phyloP scores from a whole-genome alignment of 2,113 vertebrate species.

The Mastomys natalensis region DNA sequence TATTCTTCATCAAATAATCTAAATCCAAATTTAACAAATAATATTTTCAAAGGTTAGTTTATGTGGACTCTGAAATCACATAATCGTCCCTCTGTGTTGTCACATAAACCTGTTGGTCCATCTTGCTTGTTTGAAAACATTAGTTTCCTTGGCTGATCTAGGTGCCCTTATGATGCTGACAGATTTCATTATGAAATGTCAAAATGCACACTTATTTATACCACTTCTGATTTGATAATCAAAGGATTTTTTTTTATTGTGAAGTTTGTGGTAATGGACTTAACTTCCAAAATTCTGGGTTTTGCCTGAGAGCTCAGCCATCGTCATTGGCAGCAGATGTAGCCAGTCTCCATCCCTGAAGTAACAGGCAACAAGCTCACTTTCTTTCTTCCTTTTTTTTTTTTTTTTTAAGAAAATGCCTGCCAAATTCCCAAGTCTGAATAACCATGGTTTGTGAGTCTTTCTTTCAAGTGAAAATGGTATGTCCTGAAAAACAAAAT shows the following conservation, averaged over 20 bases:
- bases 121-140: slow-evolving; percentile 35
- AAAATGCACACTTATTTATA: slow-evolving; percentile 53
- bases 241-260: slow-evolving; percentile 8
- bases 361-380: slow-evolving; percentile 60
- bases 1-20: slow-evolving; percentile 33
- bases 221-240: slow-evolving; percentile 48
- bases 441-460: slow-evolving; percentile 66
- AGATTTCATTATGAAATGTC: slow-evolving; percentile 48
- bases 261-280: slow-evolving; percentile 54
- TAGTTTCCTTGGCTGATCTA: slow-evolving; percentile 26
- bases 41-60: slow-evolving; percentile 54
- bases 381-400: slow-evolving; percentile 45
- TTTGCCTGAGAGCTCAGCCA: slow-evolving; percentile 68
- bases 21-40: slow-evolving; percentile 40
- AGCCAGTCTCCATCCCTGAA: slow-evolving; percentile 64
- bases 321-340: slow-evolving; percentile 63
- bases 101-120: neutral
- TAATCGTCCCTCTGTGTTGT: neutral
- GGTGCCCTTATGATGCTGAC: neutral
- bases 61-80: slow-evolving; percentile 5
- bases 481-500: slow-evolving; percentile 38
- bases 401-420: slow-evolving; percentile 64
- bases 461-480: slow-evolving; percentile 71
- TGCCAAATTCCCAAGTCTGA: slow-evolving; percentile 72
- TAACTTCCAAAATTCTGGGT: slow-evolving; percentile 66